A percentile compares a stretch with the other conserved stretches of the same genome.
phyloP scores from a whole-genome alignment of 2,113 vertebrate genomes.

The Peromyscus leucopus region DNA sequence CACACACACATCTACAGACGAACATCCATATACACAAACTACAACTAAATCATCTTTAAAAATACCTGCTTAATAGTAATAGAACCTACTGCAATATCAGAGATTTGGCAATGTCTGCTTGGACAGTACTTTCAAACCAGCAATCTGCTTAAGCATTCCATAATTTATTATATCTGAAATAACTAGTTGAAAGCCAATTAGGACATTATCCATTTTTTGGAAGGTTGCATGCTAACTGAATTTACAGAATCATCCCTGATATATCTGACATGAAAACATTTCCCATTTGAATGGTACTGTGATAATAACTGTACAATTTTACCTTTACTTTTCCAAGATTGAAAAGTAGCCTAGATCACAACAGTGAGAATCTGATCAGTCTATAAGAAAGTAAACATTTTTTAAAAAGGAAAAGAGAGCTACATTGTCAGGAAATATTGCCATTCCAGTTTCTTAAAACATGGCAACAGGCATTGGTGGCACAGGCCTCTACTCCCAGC shows the following conservation, averaged over 20 bases:
- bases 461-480: not conserved
- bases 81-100: not conserved
- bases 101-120: not conserved
- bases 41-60: not conserved
- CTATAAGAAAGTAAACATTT: slow-evolving; percentile 52
- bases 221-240: not conserved
- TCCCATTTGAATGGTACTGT: not conserved
- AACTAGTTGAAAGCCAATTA: slow-evolving; percentile 61
- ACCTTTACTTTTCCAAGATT: slow-evolving; percentile 52
- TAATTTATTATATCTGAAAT: slow-evolving; percentile 55
- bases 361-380: slow-evolving; percentile 14
- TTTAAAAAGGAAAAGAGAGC: slow-evolving; percentile 26
- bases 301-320: slow-evolving; percentile 40
- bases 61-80: not conserved
- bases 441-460: slow-evolving; percentile 40
- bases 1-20: not conserved
- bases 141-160: slow-evolving; percentile 40
- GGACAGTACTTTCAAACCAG: slow-evolving; percentile 43
- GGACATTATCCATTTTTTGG: slow-evolving; percentile 42
- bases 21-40: not conserved
- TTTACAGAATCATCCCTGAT: slow-evolving; percentile 44
- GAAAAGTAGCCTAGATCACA: slow-evolving; percentile 23
- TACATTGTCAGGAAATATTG: slow-evolving; percentile 53
- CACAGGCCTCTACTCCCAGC: not conserved
- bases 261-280: slow-evolving; percentile 51